phyloP scores from a whole-genome alignment of 2,113 vertebrate species.

The Lycocorax pyrrhopterus region DNA sequence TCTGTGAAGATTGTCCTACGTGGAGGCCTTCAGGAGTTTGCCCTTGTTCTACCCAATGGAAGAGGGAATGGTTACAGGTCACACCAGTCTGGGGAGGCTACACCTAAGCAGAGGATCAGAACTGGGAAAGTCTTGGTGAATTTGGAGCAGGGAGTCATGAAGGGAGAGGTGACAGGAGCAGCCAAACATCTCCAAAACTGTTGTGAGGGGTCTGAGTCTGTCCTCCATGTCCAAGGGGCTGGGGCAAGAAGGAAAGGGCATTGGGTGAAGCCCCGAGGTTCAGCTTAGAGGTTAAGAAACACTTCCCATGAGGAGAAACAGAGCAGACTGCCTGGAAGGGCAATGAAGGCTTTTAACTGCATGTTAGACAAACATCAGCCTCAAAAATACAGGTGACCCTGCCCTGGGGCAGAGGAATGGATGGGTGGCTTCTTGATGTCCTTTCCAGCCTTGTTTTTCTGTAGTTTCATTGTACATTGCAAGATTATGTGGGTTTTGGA shows the following conservation, averaged over 20 bases:
- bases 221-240: background rate
- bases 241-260: background rate
- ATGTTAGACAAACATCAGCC: background rate
- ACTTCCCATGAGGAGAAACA: background rate
- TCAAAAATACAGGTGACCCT: background rate
- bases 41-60: background rate
- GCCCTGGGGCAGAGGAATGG: background rate
- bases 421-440: background rate
- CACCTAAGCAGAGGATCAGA: background rate
- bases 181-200: background rate
- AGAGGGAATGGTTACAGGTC: background rate
- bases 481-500: background rate
- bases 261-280: background rate
- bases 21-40: background rate
- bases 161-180: background rate
- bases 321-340: background rate
- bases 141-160: background rate
- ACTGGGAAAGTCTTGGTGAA: background rate
- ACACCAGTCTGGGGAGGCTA: background rate
- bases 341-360: background rate
- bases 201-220: background rate
- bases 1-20: rapidly evolving
- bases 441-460: background rate
- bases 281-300: background rate
- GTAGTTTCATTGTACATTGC: background rate